These are phyloP conservation scores for Eupristina koningsbergeri DNA, from an alignment of 1,140 invertebrate genomes.

Conservation along the genomic window DNA sequence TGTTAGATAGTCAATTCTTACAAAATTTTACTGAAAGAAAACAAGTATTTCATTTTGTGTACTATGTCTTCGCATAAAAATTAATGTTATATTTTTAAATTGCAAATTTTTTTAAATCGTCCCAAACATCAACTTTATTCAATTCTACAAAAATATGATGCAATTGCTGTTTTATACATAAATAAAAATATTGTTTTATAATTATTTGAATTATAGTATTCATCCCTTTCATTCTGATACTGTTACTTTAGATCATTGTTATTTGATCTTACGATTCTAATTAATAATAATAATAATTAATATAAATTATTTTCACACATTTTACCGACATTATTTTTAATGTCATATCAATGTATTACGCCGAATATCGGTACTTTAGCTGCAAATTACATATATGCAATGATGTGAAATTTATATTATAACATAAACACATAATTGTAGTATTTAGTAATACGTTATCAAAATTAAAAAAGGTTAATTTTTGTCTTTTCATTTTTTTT, in stretches of 20 bases:
- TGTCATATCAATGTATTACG: not conserved
- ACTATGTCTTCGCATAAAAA: not conserved
- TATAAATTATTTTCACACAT: not conserved
- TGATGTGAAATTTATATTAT: too few relatives aligned
- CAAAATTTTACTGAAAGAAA: not conserved
- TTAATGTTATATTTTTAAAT: not conserved
- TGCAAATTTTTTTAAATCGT: not conserved
- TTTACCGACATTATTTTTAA: not conserved
- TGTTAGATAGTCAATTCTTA: not conserved
- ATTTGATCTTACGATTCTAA: not conserved
- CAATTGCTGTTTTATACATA: not conserved
- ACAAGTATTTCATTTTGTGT: not conserved
- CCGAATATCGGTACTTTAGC: not conserved
- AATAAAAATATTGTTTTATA: too few relatives aligned
- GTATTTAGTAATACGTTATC: too few relatives aligned
- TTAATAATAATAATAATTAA: too few relatives aligned
- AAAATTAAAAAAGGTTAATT: too few relatives aligned
- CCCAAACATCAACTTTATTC: not conserved
- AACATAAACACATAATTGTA: too few relatives aligned
- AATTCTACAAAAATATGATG: slow-evolving; percentile 7
- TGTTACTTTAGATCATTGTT: not conserved
- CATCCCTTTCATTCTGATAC: not conserved
- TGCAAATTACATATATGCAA: too few relatives aligned
- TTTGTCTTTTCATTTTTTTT: too few relatives aligned
- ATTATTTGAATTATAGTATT: not conserved